Conservation (phyloP, 2,888 invertebrate species). For the Hofmannophila pseudospretella region DNA sequence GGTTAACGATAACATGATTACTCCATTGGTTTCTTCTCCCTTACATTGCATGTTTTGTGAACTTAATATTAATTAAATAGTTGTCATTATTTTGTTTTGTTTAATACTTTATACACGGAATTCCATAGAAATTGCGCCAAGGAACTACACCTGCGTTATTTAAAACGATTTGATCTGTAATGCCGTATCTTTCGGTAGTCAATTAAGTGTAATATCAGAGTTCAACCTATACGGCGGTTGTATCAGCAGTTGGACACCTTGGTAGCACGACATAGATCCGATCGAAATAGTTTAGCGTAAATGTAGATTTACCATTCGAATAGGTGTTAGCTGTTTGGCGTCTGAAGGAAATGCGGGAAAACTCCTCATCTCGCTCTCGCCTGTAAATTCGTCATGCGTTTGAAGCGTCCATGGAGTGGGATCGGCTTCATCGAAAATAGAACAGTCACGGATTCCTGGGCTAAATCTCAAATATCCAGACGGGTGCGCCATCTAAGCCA, state of each 20-base stretch:
- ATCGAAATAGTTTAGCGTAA: conserved; percentile 75
- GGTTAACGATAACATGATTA: no score
- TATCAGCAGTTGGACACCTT: conserved; percentile 34
- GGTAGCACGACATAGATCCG: conserved; percentile 51
- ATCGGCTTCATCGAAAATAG: conserved; percentile 71
- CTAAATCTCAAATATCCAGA: conserved; percentile 81
- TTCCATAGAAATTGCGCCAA: no score
- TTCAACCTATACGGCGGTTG: neutral
- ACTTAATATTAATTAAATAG: neutral
- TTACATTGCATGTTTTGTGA: neutral
- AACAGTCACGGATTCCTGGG: conserved; percentile 77
- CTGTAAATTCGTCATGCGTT: conserved; percentile 24
- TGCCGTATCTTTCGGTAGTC: neutral
- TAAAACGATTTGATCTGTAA: no score
- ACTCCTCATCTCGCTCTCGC: conserved; percentile 52
- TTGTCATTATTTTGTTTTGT: neutral
- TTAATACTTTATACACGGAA: no score
- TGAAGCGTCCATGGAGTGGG: conserved; percentile 49
- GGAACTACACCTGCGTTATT: no score
- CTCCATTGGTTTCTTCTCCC: no score
- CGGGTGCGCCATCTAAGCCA: conserved; percentile 84
- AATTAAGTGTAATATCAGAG: neutral
- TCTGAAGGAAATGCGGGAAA: conserved; percentile 35
- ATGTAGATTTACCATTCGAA: conserved; percentile 70
- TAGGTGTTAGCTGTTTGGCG: conserved; percentile 45